Evolutionary conservation across 2,797 vertebrate species (phyloP), one percentile per base, ranked within the genome.

Genomic region (Mallotus villosus): DNA sequence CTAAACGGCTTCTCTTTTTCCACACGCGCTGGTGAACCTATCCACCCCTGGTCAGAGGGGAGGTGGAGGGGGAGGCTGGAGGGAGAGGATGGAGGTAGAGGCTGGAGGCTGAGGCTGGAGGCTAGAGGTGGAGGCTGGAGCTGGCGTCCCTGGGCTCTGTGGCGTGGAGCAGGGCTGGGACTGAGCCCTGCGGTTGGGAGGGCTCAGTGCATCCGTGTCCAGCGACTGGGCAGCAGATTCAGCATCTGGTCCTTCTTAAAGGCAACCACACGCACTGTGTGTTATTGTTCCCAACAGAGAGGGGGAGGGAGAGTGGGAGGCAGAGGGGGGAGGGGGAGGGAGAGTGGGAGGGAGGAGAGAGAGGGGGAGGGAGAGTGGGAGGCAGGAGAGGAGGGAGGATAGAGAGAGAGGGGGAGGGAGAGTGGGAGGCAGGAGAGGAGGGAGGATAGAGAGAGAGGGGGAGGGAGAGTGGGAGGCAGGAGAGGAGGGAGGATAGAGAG

Each of bases 201-300:
- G 86, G 87, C 85, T 85, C 84, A 78, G 85, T 86, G 73, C 65
- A 77, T 75, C 71, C 77, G 81, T 72, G 71, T 74, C 87, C 89
- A 87, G 83, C 78, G 88, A 89, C 90, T 83, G 80, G 86, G 89
- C 90, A 88, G 81, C 83, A 86, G 85, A 85, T 87, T 82, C 88
- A 86, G 85, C 91, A 91, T 93, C 90, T 93, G 83, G 81, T 84
- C 78, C 67, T 89, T 92, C 90, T 93, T 92, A 93, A 85, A 65
- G 37, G 86, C 74, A 88, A 91, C 92, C 91, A 86, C 92, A 91
- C 88, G 86, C 87, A 88, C 88, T 90, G 74, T 71, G 69, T 80
- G 87, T 92, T 91, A 93, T 90, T 92, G 90, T 91, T 92, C 89
- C 88, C 81, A 71, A 82, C 87, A 87, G 90, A 89, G 88, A 84